These are phyloP conservation scores for Pelosia muscerda DNA, from an alignment of 2,888 invertebrate species.

Conservation along the genomic window DNA sequence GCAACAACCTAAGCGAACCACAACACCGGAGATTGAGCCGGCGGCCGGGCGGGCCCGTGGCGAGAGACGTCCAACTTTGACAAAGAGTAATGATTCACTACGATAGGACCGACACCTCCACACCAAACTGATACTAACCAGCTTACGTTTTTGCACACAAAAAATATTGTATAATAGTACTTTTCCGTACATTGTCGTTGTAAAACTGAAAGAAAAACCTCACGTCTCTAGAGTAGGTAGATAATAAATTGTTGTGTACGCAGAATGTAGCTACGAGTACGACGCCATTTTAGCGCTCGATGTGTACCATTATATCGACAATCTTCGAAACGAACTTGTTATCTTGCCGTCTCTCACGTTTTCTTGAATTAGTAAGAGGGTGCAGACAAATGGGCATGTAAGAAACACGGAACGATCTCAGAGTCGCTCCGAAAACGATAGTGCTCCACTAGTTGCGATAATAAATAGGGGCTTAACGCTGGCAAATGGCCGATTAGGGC, in stretches of 20 bases:
- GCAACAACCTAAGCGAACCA: slow-evolving; percentile 59
- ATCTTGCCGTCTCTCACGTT: slow-evolving; percentile 72
- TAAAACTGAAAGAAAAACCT: slow-evolving; percentile 27
- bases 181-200: neutral
- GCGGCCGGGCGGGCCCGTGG: slow-evolving; percentile 26
- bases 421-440: slow-evolving; percentile 76
- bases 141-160: slow-evolving; percentile 11
- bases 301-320: slow-evolving; percentile 64
- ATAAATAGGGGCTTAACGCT: slow-evolving; percentile 79
- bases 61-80: slow-evolving; percentile 64
- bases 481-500: slow-evolving; percentile 81
- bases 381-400: slow-evolving; percentile 75
- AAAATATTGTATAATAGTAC: slow-evolving; percentile 2
- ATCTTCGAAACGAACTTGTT: slow-evolving; percentile 70
- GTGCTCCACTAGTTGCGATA: slow-evolving; percentile 81
- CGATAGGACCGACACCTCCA: slow-evolving; percentile 53
- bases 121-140: slow-evolving; percentile 16
- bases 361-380: slow-evolving; percentile 82
- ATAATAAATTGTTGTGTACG: slow-evolving; percentile 44
- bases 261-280: slow-evolving; percentile 30
- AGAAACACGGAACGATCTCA: slow-evolving; percentile 74
- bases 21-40: slow-evolving; percentile 67
- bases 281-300: slow-evolving; percentile 41
- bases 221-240: slow-evolving; percentile 32
- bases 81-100: slow-evolving; percentile 71